Conservation (phyloP, 2,797 vertebrate genomes). For the Xenopus petersii region DNA sequence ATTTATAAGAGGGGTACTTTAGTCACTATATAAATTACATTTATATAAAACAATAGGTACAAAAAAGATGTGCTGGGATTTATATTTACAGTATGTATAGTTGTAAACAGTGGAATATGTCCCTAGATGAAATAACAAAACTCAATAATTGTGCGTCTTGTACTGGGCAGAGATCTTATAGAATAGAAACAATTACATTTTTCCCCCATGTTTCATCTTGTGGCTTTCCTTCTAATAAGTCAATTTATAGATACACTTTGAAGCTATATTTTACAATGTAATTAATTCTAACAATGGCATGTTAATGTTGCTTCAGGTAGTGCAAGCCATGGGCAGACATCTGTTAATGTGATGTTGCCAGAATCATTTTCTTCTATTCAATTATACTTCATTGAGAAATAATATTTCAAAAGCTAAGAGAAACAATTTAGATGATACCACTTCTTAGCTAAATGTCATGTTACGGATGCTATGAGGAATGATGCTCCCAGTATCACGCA, state of each 20-base stretch:
- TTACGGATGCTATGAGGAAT: background rate
- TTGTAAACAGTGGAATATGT: no score
- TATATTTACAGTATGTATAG: no score
- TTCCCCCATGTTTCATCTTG: slow-evolving; percentile 3
- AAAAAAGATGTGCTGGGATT: no score
- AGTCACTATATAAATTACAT: no score
- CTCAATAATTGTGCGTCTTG: no score
- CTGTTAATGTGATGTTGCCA: slow-evolving; percentile 20
- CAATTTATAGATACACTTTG: slow-evolving; percentile 15
- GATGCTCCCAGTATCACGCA: background rate
- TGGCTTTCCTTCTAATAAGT: slow-evolving; percentile 26
- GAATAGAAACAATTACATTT: slow-evolving; percentile 1
- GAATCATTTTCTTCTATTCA: slow-evolving; percentile 16
- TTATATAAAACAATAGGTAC: no score
- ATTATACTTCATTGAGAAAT: slow-evolving; percentile 7
- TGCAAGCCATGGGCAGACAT: slow-evolving; percentile 18
- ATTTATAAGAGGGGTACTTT: no score
- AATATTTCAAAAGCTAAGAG: slow-evolving; percentile 6
- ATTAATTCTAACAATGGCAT: slow-evolving; percentile 37
- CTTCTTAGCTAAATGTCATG: slow-evolving; percentile 14
- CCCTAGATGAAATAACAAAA: no score
- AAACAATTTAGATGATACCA: slow-evolving; percentile 7
- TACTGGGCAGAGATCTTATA: background rate
- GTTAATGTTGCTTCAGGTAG: slow-evolving; percentile 28
- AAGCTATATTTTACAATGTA: slow-evolving; percentile 24